Conservation (phyloP, 2,113 vertebrate genomes). For the Urocynchramus pylzowi region DNA sequence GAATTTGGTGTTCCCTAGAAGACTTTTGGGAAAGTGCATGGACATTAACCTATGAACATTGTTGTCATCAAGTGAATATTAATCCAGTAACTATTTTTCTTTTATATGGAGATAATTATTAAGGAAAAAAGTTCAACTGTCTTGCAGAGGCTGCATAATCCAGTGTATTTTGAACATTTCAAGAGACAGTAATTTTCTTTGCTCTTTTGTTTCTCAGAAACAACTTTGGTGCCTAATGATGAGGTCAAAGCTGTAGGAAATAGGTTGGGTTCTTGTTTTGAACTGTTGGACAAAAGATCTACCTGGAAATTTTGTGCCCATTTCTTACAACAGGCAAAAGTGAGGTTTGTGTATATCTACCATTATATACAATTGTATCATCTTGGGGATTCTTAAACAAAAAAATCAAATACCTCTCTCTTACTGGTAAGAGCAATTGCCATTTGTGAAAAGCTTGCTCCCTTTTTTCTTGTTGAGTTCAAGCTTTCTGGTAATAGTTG, state of each 20-base stretch:
- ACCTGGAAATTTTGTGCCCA: fast-evolving
- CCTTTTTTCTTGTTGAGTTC: neutral
- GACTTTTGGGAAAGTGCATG: neutral
- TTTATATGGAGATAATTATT: neutral
- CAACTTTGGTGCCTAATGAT: neutral
- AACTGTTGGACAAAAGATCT: neutral
- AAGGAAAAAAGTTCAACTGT: neutral
- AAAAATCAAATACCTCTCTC: neutral
- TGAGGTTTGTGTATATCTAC: neutral
- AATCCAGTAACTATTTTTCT: neutral
- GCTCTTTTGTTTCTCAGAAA: neutral
- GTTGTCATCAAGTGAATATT: neutral
- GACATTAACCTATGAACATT: fast-evolving
- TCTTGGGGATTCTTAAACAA: neutral
- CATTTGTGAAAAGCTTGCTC: neutral
- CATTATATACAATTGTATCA: neutral
- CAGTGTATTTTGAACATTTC: neutral
- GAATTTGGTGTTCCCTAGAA: neutral
- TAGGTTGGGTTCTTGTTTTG: neutral
- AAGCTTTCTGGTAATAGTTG: neutral
- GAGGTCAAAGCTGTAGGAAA: neutral
- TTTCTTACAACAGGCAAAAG: neutral
- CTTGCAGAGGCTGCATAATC: neutral
- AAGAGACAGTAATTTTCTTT: neutral
- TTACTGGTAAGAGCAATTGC: neutral